These are phyloP conservation scores for Smutsia gigantea DNA, from an alignment of 2,797 vertebrate species.

Conservation along the genomic window DNA sequence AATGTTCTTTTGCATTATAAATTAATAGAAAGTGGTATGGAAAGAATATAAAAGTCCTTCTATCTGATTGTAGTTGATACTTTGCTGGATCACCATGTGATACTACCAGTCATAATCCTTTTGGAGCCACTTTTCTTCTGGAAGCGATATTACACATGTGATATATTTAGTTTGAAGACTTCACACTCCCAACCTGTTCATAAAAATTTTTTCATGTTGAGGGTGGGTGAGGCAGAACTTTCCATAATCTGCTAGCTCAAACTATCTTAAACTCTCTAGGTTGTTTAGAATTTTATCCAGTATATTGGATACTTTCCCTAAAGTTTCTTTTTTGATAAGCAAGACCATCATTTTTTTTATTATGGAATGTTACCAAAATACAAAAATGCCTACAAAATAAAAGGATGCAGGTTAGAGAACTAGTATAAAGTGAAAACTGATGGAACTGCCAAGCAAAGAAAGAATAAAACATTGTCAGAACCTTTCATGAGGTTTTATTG, in stretches of 20 bases:
- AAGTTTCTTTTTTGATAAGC: neutral
- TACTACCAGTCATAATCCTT: neutral
- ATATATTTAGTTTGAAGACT: neutral
- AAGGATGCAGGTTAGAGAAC: neutral
- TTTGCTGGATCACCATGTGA: neutral
- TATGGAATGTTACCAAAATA: neutral
- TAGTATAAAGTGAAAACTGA: neutral
- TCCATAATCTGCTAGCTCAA: neutral
- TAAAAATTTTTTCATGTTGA: neutral
- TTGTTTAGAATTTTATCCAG: neutral
- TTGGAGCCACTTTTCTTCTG: neutral
- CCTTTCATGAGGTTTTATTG: accelerated
- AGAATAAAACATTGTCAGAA: neutral
- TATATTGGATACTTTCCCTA: neutral
- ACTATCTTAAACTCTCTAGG: neutral
- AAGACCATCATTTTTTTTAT: neutral
- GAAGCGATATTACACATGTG: neutral
- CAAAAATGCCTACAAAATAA: neutral
- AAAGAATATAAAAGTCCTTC: neutral
- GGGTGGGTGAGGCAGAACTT: neutral
- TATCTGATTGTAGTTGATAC: neutral
- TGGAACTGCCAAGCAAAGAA: neutral
- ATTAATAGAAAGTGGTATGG: neutral
- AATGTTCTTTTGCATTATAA: neutral
- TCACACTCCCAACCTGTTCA: neutral